Evolutionary conservation across 1,140 invertebrate genomes (phyloP).

Genomic region (Wiebesia pumilae): DNA sequence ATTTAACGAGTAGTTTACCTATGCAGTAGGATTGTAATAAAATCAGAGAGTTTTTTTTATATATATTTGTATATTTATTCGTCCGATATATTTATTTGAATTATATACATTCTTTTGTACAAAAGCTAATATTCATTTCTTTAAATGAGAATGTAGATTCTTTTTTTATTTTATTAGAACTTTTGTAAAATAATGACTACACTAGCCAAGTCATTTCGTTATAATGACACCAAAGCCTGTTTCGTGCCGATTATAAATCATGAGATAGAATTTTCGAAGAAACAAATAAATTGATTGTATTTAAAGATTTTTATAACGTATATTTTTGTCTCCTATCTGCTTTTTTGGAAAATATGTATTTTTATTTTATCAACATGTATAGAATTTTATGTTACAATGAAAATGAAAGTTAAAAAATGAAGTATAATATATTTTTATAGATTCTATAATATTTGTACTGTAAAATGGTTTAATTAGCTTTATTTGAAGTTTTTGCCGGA

Average conservation of each 20-base stretch:
- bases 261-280: constrained; percentile 25
- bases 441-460: not conserved
- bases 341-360: not conserved
- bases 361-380: not conserved
- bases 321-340: not conserved
- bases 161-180: constrained; percentile 24
- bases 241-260: constrained; percentile 34
- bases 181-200: constrained; percentile 25
- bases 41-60: constrained; percentile 2
- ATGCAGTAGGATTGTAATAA: constrained; percentile 10
- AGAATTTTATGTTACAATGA: not conserved
- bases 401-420: not conserved
- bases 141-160: not conserved
- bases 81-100: constrained; percentile 27
- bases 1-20: not conserved
- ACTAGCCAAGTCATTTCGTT: constrained; percentile 24
- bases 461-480: not conserved
- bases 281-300: constrained; percentile 40
- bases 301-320: constrained; percentile 10
- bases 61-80: constrained; percentile 24
- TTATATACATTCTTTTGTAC: not conserved
- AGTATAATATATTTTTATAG: not conserved
- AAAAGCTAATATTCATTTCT: constrained; percentile 1
- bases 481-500: not conserved
- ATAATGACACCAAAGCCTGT: not conserved